These are phyloP conservation scores for Galeopterus variegatus DNA, from an alignment of 2,113 vertebrate species.

Conservation along the genomic window DNA sequence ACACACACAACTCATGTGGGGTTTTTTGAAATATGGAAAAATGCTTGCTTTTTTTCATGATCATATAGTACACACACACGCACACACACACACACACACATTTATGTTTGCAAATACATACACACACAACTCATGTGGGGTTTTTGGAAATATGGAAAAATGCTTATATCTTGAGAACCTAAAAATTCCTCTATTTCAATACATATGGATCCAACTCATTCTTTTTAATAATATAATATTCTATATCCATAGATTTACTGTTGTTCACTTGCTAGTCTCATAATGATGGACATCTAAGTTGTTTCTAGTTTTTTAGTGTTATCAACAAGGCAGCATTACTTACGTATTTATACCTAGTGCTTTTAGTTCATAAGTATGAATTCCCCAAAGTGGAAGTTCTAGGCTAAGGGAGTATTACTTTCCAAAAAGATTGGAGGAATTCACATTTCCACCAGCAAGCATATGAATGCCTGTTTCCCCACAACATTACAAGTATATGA, in stretches of 20 bases:
- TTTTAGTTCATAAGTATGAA: not conserved
- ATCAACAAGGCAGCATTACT: not conserved
- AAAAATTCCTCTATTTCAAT: not conserved
- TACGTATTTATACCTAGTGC: not conserved
- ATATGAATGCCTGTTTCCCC: not conserved
- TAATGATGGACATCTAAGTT: not conserved
- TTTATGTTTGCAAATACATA: not conserved
- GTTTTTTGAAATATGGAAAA: not conserved
- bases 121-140: not conserved
- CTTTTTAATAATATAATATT: slow-evolving; percentile 24
- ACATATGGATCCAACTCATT: not conserved
- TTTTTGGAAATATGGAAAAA: not conserved
- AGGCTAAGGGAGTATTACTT: not conserved
- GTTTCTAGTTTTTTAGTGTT: not conserved
- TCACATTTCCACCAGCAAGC: not conserved
- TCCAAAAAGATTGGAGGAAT: not conserved
- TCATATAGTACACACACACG: not conserved
- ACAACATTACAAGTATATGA: not conserved
- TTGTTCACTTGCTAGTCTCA: not conserved
- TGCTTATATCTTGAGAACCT: not conserved
- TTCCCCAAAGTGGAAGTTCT: not conserved
- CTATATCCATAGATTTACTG: not conserved
- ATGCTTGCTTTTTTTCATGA: not conserved
- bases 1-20: not conserved
- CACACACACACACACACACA: too few species aligned